phyloP scores from a whole-genome alignment of 2,888 invertebrate genomes.

The Tetropium fuscum region DNA sequence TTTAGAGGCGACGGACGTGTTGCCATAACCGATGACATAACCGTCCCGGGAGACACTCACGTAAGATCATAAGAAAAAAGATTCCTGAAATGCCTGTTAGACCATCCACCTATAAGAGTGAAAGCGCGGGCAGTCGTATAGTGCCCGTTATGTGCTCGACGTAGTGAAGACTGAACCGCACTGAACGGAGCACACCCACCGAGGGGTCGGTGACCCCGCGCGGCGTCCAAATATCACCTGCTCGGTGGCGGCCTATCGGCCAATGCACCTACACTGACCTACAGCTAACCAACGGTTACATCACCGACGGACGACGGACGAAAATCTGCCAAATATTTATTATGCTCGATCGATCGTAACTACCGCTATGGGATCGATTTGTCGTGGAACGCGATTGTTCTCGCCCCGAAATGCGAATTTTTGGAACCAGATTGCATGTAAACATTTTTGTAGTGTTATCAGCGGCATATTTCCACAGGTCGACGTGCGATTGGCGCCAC shows the following conservation, averaged over 20 bases:
- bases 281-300: constrained; percentile 42
- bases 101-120: constrained; percentile 53
- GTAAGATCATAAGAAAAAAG: too few species aligned
- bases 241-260: constrained; percentile 27
- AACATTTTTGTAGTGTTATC: too few species aligned
- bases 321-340: constrained; percentile 40
- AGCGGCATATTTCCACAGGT: too few species aligned
- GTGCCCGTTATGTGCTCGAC: constrained; percentile 39
- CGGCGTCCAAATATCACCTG: constrained; percentile 40
- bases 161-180: constrained; percentile 32
- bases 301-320: constrained; percentile 32
- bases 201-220: constrained; percentile 42
- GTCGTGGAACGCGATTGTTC: background rate
- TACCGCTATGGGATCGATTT: constrained; percentile 6
- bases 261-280: constrained; percentile 44
- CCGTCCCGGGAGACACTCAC: too few species aligned
- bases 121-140: constrained; percentile 41
- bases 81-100: constrained; percentile 36
- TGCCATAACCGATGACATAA: too few species aligned
- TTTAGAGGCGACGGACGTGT: too few species aligned
- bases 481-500: too few species aligned
- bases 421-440: too few species aligned
- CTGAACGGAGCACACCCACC: constrained; percentile 41
- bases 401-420: background rate
- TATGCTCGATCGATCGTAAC: constrained; percentile 31